Percentiles rank a stretch among this genome's conserved stretches.
Conservation (phyloP, 2,113 vertebrate genomes). For the Sapayoa aenigma region DNA sequence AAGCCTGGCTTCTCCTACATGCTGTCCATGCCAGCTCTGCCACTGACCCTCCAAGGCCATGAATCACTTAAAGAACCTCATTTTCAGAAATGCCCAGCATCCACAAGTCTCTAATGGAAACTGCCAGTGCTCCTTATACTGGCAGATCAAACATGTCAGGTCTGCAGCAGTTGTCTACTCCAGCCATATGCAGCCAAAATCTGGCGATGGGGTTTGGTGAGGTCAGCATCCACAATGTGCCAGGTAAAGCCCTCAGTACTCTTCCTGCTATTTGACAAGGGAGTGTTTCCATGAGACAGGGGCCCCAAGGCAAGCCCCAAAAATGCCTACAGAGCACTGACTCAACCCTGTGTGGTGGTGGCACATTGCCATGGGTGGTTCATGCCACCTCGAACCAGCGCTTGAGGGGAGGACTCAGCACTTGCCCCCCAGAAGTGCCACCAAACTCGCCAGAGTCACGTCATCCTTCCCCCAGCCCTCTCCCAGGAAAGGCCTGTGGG, state of each 20-base stretch:
- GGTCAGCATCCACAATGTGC: not conserved
- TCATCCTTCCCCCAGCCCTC: rapidly evolving
- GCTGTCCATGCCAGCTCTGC: not conserved
- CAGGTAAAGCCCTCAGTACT: not conserved
- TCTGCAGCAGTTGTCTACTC: rapidly evolving
- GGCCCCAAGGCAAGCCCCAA: not conserved
- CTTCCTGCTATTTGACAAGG: not conserved
- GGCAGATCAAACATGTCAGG: rapidly evolving
- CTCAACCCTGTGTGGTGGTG: rapidly evolving
- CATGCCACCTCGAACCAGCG: rapidly evolving
- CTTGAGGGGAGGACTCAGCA: not conserved
- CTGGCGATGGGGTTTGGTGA: no score
- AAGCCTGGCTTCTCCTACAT: not conserved
- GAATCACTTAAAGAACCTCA: not conserved
- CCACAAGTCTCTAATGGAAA: not conserved
- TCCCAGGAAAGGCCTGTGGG: not conserved
- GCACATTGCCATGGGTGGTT: rapidly evolving
- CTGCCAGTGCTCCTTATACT: rapidly evolving
- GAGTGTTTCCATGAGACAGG: not conserved
- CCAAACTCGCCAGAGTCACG: rapidly evolving
- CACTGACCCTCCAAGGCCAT: not conserved
- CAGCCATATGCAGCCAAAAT: rapidly evolving
- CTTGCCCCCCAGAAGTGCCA: not conserved
- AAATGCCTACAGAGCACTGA: not conserved
- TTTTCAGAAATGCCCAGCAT: not conserved